Percentiles rank a stretch among this genome's conserved stretches.
Conservation (phyloP, 2,797 vertebrate genomes). For the Remorina albescens region DNA sequence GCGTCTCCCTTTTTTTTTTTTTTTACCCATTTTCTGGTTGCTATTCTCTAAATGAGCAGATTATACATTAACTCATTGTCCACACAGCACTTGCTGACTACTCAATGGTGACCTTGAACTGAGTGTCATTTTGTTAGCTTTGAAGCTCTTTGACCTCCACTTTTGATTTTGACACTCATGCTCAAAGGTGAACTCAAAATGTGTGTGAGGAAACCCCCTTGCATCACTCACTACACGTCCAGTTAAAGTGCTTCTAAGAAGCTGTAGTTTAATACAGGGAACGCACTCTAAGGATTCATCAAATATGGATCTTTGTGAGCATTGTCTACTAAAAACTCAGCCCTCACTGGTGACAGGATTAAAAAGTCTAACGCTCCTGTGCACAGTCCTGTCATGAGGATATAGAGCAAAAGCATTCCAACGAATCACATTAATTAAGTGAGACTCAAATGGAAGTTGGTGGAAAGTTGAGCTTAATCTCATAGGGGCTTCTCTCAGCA, state of each 20-base stretch:
- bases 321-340: not conserved
- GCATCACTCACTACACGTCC: too few species aligned
- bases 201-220: too few species aligned
- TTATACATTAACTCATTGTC: conserved; percentile 50
- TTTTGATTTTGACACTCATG: conserved; percentile 4
- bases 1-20: not conserved
- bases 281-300: not conserved
- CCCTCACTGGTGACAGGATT: not conserved
- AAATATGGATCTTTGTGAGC: not conserved
- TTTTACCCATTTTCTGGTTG: conserved; percentile 5
- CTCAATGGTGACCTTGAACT: conserved; percentile 30
- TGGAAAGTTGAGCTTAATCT: conserved; percentile 1
- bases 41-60: conserved; percentile 15
- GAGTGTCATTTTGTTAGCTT: conserved; percentile 1
- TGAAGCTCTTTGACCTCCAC: conserved; percentile 17
- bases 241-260: not conserved
- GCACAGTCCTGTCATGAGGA: not conserved
- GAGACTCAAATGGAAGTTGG: conserved; percentile 13
- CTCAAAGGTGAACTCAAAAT: too few species aligned
- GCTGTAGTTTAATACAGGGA: not conserved
- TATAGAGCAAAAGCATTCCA: not conserved
- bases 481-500: conserved; percentile 8
- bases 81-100: not conserved
- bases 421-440: not conserved
- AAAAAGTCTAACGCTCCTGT: not conserved